phyloP scores from a whole-genome alignment of 2,888 invertebrate genomes.

The Drosophila macrothrix region DNA sequence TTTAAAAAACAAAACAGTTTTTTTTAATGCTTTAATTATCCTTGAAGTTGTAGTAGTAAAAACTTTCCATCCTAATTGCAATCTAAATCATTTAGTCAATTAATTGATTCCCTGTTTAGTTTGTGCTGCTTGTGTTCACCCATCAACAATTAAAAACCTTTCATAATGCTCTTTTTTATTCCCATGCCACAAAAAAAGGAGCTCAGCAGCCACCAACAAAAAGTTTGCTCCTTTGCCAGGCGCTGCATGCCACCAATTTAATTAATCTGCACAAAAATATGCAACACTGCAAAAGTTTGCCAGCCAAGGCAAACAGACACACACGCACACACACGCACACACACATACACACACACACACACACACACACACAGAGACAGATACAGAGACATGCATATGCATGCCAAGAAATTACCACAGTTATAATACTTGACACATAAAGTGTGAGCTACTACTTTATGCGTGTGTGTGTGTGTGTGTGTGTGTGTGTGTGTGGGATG shows the following conservation, averaged over 20 bases:
- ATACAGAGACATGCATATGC: constrained; percentile 28
- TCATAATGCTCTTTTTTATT: constrained; percentile 48
- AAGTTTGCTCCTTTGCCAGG: constrained; percentile 31
- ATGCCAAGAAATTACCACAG: constrained; percentile 57
- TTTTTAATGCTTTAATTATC: not conserved
- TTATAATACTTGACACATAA: constrained; percentile 71
- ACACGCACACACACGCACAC: constrained; percentile 25
- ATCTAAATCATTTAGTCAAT: not conserved
- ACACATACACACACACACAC: constrained; percentile 6
- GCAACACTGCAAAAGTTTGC: constrained; percentile 75
- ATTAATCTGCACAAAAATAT: constrained; percentile 77
- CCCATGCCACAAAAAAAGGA: not conserved
- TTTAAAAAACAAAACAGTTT: not conserved
- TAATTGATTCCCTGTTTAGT: constrained; percentile 5
- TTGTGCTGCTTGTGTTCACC: constrained; percentile 17
- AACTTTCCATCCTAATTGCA: not conserved
- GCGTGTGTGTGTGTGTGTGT: constrained; percentile 1
- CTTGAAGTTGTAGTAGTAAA: not conserved
- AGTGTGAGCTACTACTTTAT: constrained; percentile 28
- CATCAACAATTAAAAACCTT: constrained; percentile 41
- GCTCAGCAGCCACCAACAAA: constrained; percentile 15
- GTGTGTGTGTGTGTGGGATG: constrained; percentile 20
- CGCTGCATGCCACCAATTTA: constrained; percentile 72
- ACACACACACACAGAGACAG: constrained; percentile 25
- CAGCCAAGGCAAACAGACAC: constrained; percentile 41